A percentile compares a stretch with the other conserved stretches of the same genome.
Conservation (phyloP, 2,113 vertebrate species). For the Plecturocebus donacophilus region DNA sequence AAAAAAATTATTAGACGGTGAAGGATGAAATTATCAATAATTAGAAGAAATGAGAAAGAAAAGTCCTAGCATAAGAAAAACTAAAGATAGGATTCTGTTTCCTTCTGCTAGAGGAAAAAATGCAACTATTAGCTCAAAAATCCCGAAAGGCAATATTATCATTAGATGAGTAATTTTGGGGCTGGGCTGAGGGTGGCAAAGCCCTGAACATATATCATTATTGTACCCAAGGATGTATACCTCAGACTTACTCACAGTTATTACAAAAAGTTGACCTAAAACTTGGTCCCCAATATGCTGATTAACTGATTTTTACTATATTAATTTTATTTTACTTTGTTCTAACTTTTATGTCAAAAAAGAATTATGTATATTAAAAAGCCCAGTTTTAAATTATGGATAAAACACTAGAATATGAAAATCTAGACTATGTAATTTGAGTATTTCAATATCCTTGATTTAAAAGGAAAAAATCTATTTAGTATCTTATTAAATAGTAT, state of each 20-base stretch:
- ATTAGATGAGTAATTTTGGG: background rate
- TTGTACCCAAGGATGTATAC: background rate
- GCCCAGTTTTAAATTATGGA: background rate
- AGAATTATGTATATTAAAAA: slow-evolving; percentile 11
- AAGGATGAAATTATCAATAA: background rate
- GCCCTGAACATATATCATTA: no score
- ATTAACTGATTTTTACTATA: background rate
- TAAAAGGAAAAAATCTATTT: background rate
- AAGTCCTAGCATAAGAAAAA: background rate
- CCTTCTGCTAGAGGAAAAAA: background rate
- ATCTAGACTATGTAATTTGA: background rate
- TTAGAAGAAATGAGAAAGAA: background rate
- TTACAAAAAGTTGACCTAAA: background rate
- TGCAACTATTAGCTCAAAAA: background rate
- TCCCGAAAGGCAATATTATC: background rate
- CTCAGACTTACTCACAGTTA: background rate
- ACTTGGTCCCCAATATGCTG: background rate
- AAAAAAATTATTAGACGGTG: background rate
- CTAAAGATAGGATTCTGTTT: background rate
- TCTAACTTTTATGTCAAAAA: slow-evolving; percentile 17
- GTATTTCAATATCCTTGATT: background rate
- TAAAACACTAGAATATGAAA: slow-evolving; percentile 1
- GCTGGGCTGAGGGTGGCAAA: background rate
- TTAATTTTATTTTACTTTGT: background rate
- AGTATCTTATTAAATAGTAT: background rate